Evolutionary conservation across 2,113 vertebrate species (phyloP).

Genomic region (Sminthopsis crassicaudata): DNA sequence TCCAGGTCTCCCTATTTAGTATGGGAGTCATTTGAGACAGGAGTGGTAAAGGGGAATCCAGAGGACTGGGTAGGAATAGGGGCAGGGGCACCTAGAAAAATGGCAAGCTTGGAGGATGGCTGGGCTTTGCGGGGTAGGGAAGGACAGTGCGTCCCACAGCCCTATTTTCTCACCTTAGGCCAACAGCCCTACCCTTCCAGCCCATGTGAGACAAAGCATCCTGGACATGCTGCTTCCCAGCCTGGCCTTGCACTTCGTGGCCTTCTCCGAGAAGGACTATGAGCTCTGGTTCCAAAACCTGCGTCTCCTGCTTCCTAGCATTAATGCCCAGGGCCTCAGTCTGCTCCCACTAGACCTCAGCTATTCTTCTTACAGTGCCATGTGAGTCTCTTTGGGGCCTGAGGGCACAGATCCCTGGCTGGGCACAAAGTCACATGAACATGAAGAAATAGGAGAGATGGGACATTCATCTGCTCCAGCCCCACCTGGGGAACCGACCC

Average conservation of each 20-base stretch:
- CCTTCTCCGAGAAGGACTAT: constrained; percentile 49
- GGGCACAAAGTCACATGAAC: background rate
- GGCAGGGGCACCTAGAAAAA: background rate
- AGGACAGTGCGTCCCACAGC: background rate
- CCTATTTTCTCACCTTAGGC: background rate
- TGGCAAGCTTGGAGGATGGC: background rate
- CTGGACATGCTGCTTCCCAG: constrained; percentile 35
- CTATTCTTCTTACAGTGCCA: constrained; percentile 49
- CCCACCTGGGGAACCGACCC: background rate
- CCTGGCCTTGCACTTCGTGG: constrained; percentile 34
- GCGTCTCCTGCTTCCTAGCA: constrained; percentile 61
- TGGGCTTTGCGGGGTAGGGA: background rate
- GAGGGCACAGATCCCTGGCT: background rate
- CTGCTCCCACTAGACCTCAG: constrained; percentile 53
- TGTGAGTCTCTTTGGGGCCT: constrained; percentile 50
- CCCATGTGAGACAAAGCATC: constrained; percentile 34
- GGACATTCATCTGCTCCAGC: background rate
- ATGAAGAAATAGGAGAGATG: background rate
- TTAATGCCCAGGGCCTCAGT: constrained; percentile 16
- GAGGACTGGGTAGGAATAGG: background rate
- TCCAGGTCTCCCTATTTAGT: background rate
- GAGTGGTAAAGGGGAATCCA: background rate
- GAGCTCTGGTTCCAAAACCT: constrained; percentile 54
- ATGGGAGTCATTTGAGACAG: background rate
- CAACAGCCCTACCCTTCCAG: background rate